A percentile compares a stretch with the other conserved stretches of the same genome.
Evolutionary conservation across 1,140 invertebrate genomes (phyloP).

Genomic region (Neodiprion pinetum): DNA sequence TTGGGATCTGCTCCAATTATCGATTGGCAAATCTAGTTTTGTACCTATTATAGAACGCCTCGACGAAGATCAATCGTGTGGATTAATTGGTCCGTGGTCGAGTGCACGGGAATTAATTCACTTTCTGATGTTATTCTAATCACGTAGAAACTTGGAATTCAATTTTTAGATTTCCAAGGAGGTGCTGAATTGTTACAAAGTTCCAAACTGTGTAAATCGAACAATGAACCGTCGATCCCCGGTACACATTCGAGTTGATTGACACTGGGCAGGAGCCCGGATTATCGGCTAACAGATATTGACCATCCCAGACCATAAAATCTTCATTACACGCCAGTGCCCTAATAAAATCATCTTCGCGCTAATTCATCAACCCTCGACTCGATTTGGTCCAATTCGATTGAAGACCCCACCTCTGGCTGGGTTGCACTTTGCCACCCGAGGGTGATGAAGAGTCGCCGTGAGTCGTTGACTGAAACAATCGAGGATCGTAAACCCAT

Average conservation of each 20-base stretch:
- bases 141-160: no score
- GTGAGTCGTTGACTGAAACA: background rate
- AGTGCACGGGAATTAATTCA: no score
- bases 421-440: background rate
- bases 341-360: constrained; percentile 54
- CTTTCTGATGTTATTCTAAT: no score
- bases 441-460: background rate
- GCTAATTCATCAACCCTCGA: constrained; percentile 50
- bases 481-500: constrained; percentile 7
- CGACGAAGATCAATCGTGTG: no score
- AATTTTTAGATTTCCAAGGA: no score
- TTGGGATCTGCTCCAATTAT: no score
- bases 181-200: no score
- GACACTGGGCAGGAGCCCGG: background rate
- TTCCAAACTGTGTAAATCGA: no score
- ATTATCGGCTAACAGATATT: constrained; percentile 20
- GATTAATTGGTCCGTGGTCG: no score
- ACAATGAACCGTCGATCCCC: no score
- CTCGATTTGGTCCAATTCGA: constrained; percentile 50
- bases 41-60: no score
- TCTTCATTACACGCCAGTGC: constrained; percentile 46
- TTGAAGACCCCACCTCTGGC: constrained; percentile 3
- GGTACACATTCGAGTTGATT: background rate
- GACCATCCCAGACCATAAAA: constrained; percentile 47
- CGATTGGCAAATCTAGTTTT: no score